These are phyloP conservation scores for Apodemia zela DNA, from an alignment of 2,888 invertebrate species.

Conservation along the genomic window DNA sequence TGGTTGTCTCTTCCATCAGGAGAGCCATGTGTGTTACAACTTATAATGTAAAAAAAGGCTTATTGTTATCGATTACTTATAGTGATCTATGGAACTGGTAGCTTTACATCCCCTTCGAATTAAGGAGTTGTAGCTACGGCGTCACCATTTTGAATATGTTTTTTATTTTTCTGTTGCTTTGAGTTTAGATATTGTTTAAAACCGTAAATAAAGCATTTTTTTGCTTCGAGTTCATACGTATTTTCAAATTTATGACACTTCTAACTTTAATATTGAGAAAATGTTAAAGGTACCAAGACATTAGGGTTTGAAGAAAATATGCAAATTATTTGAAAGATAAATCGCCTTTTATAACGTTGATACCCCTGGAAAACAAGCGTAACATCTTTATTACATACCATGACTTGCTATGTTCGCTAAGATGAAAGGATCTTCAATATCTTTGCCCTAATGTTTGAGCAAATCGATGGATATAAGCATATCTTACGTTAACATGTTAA, in stretches of 20 bases:
- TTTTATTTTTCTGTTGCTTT: too few relatives aligned
- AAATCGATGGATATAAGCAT: conserved; percentile 2
- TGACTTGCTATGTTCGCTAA: conserved; percentile 38
- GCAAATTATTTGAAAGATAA: conserved; percentile 32
- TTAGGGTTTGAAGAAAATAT: conserved; percentile 5
- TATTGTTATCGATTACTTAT: too few relatives aligned
- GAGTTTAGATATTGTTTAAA: too few relatives aligned
- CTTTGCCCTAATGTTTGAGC: conserved; percentile 4
- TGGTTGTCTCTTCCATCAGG: too few relatives aligned
- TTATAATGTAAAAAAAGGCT: too few relatives aligned
- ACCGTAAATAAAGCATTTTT: too few relatives aligned
- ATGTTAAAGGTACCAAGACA: background rate
- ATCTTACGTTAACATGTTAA: background rate
- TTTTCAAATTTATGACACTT: background rate
- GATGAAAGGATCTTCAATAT: conserved; percentile 30
- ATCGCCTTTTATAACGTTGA: conserved; percentile 26
- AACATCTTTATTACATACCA: conserved; percentile 37
- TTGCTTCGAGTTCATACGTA: too few relatives aligned
- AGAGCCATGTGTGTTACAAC: too few relatives aligned
- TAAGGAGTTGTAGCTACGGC: too few relatives aligned
- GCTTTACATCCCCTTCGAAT: too few relatives aligned
- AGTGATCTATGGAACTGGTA: too few relatives aligned
- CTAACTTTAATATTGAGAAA: background rate
- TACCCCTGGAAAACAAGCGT: conserved; percentile 31
- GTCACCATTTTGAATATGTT: too few relatives aligned